Evolutionary conservation across 2,797 vertebrate species (phyloP), one percentile per base, ranked within the genome.

Genomic region (Smutsia gigantea): DNA sequence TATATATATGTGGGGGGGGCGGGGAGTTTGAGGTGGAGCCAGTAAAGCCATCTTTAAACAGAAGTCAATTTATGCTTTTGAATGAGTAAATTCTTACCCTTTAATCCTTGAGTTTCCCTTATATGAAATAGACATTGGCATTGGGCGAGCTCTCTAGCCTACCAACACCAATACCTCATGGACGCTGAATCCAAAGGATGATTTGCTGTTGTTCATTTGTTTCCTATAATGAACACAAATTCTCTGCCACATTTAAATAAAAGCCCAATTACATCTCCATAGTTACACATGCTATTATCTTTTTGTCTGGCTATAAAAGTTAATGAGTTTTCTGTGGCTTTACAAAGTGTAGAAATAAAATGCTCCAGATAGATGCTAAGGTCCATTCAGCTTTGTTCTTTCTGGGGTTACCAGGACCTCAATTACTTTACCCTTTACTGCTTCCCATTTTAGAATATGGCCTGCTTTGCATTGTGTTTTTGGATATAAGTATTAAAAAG

Each of bases 201-300:
- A 86, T 83, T 89, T 91, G 68, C 75, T 82, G 34, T 10, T 68
- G 17, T 82, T 77, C 74, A 94, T 95, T 96, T 96, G 69, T 95
- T 84, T 86, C 87, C 59, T 66, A 55, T 93, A 90, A 97, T 92
- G 49, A 96, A 23, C 59, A 83, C 64, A 83, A 87, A 89, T 27
- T 81, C 78, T 53, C 59, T 63, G 61, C 8, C 82, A 89, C 23
- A 66, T 93, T 97, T 74, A 96, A 95, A 95, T 87, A 91, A 96
- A 81, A 96, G 51, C 37, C n/a, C 18, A 95, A 94, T 95, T 83
- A 97, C 31, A 71, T 63, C 90, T n/a, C 18, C 49, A 63, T 92
- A 49, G 23, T 37, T 93, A 83, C 78, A 95, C 85, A 85, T 10
- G 15, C 71, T 72, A 71, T 90, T 69, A 75, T 92, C 31, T 96